Evolutionary conservation across 2,888 invertebrate species (phyloP).

Genomic region (Sylvicola cinctus): DNA sequence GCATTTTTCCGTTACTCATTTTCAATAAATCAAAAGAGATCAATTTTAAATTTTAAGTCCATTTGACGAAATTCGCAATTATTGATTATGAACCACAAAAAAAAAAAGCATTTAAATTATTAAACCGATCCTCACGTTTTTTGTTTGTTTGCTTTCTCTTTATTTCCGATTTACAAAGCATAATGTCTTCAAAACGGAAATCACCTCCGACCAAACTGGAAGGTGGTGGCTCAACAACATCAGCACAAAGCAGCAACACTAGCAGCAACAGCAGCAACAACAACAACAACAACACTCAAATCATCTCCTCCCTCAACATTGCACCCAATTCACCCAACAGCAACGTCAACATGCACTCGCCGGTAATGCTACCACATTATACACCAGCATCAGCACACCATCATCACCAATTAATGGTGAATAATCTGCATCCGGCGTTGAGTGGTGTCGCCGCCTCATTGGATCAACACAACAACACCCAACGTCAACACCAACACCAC

Average conservation of each 20-base stretch:
- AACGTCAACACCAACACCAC: not conserved
- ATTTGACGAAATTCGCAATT: no score
- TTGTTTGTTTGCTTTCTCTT: no score
- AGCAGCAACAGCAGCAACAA: constrained; percentile 3
- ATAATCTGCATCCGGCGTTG: not conserved
- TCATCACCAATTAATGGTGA: not conserved
- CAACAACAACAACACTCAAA: not conserved
- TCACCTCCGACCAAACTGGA: constrained; percentile 88
- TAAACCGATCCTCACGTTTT: no score
- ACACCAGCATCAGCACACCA: not conserved
- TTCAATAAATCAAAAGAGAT: no score
- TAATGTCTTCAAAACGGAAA: constrained; percentile 94
- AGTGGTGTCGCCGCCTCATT: no score
- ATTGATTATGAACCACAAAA: no score
- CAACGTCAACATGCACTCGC: constrained; percentile 1
- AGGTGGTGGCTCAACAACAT: constrained; percentile 32
- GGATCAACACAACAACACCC: not conserved
- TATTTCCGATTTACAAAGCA: constrained; percentile 30
- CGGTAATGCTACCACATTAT: not conserved
- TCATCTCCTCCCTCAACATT: no score
- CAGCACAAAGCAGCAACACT: not conserved
- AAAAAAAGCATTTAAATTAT: no score
- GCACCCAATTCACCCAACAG: not conserved
- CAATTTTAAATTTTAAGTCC: no score
- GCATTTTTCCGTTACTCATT: no score